A percentile compares a stretch with the other conserved stretches of the same genome.
phyloP scores from a whole-genome alignment of 1,140 invertebrate genomes.

The Aphaenogaster floridana region DNA sequence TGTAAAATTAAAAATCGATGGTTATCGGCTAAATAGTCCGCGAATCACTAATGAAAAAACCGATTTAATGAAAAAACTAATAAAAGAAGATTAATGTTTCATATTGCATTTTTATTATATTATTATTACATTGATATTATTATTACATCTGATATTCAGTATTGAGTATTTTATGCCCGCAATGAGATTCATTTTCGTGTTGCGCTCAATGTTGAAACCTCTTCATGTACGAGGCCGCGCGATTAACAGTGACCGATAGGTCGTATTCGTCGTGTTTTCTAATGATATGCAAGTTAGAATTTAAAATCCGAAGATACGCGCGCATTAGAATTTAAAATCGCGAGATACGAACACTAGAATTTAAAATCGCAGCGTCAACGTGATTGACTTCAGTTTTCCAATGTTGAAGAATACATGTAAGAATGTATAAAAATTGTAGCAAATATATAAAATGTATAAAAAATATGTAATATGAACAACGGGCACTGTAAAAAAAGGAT shows the following conservation, averaged over 20 bases:
- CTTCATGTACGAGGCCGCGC: not conserved
- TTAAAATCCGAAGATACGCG: not conserved
- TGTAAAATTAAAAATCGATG: not conserved
- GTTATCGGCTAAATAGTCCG: not conserved
- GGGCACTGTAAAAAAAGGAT: too few relatives aligned
- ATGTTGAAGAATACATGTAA: not conserved
- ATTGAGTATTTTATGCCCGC: not conserved
- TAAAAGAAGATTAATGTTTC: not conserved
- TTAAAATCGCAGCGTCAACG: not conserved
- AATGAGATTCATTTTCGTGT: not conserved
- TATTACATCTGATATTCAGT: not conserved
- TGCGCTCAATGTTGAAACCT: not conserved
- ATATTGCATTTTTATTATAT: not conserved
- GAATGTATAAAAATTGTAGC: not conserved
- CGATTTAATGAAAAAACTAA: not conserved
- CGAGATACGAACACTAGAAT: not conserved
- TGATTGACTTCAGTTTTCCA: too few relatives aligned
- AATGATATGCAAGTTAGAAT: not conserved
- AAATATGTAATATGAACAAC: not conserved
- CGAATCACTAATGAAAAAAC: not conserved
- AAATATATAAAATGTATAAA: not conserved
- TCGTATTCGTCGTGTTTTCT: not conserved
- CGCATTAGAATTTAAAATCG: not conserved
- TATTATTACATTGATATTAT: conserved; percentile 12
- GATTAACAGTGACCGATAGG: not conserved